Evolutionary conservation across 2,797 vertebrate genomes (phyloP), one percentile per base, ranked within the genome.

Genomic region (Intellagama lesueurii): DNA sequence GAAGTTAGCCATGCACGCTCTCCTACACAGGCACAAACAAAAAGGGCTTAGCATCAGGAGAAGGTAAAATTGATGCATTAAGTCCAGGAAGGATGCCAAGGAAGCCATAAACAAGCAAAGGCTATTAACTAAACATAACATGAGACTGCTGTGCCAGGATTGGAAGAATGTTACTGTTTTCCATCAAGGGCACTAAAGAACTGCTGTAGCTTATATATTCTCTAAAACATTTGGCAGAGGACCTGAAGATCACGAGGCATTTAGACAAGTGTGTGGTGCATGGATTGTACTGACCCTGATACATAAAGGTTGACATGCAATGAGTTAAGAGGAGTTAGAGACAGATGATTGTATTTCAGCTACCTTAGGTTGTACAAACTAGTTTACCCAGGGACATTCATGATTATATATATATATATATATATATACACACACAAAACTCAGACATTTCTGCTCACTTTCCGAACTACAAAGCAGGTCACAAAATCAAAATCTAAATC

Each of bases 21-120:
- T 56, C 52, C 11, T 24, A 14, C 52, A 56, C 52, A 56, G 52
- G 14, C 7, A 8, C 52, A 56, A 8, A 11, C 9, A 56, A 56
- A 56, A 56, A 56, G 52, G 12, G 52, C 52, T 56, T 12, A 56
- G 85, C 73, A 2, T 32, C 0, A 16, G 80, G 88, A 68, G 84
- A 87, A 77, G 7, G n/a, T 26, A 40, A 52, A 86, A 4, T 85
- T 78, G 91, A 86, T 0, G 68, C 3, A 81, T 86, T 30, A 68
- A 66, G 82, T n/a, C 87, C 90, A 91, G 91, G 89, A 94, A 52
- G 0, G 68, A 9, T 87, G 94, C 92, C 94, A 94, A 91, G 0
- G 89, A 68, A 89, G 90, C 90, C 5, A 66, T 69, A 90, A 94
- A 94, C 76, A 44, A 87, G 78, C 35, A 86, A 82, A 83, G 87